Evolutionary conservation across 2,888 invertebrate genomes (phyloP).

Genomic region (Trilocha varians): DNA sequence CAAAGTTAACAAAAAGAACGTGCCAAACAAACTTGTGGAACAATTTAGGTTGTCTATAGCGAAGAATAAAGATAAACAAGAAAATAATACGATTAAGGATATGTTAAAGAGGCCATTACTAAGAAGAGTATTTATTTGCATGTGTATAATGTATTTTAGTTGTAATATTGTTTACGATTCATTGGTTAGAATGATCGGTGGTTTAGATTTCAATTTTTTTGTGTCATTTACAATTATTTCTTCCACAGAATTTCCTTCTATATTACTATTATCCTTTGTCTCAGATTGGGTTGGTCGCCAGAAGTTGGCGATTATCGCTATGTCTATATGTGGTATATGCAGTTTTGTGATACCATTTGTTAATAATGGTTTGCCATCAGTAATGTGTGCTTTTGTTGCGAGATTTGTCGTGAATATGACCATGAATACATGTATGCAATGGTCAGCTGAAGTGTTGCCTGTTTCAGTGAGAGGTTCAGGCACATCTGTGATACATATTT

Average conservation of each 20-base stretch:
- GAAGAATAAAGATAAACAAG: slow-evolving; percentile 11
- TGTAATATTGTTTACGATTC: slow-evolving; percentile 40
- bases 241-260: slow-evolving; percentile 46
- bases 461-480: slow-evolving; percentile 46
- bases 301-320: slow-evolving; percentile 25
- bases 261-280: slow-evolving; percentile 37
- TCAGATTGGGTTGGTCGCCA: slow-evolving; percentile 45
- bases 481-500: slow-evolving; percentile 41
- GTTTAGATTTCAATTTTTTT: slow-evolving; percentile 44
- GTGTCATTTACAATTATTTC: slow-evolving; percentile 47
- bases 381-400: slow-evolving; percentile 42
- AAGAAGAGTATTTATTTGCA: slow-evolving; percentile 32
- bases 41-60: slow-evolving; percentile 27
- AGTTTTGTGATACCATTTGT: slow-evolving; percentile 35
- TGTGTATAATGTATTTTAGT: slow-evolving; percentile 39
- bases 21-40: slow-evolving; percentile 31
- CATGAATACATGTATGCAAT: slow-evolving; percentile 35
- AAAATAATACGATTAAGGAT: slow-evolving; percentile 24
- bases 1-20: slow-evolving; percentile 34
- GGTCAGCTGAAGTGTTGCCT: slow-evolving; percentile 50
- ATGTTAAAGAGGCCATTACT: slow-evolving; percentile 33
- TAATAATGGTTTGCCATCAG: slow-evolving; percentile 33
- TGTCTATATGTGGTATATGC: slow-evolving; percentile 29
- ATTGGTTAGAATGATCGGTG: slow-evolving; percentile 40
- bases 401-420: slow-evolving; percentile 46